A percentile compares a stretch with the other conserved stretches of the same genome.
Conservation (phyloP, 92 coral and sea anemone species). For the Porites lobata region DNA sequence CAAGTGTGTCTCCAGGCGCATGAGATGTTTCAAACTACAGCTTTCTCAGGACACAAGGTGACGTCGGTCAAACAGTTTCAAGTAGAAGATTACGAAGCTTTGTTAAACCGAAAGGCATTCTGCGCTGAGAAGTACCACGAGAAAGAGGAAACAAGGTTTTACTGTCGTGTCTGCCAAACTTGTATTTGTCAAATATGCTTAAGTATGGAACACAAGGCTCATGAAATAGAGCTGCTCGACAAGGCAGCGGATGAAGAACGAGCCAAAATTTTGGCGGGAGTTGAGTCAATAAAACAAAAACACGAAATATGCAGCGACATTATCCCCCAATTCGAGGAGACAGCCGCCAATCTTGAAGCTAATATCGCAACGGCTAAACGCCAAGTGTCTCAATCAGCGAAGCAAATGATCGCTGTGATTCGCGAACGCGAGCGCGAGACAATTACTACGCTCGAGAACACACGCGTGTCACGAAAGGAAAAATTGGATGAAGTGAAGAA, state of each 20-base stretch:
- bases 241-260: not conserved
- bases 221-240: not conserved
- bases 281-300: not conserved
- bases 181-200: slow-evolving; percentile 19
- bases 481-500: not conserved
- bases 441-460: not conserved
- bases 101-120: not conserved
- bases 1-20: slow-evolving; percentile 30
- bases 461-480: not conserved
- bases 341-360: not conserved
- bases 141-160: slow-evolving; percentile 16
- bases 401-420: not conserved
- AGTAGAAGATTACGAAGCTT: slow-evolving; percentile 21
- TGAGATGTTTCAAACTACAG: not conserved
- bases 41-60: slow-evolving; percentile 21
- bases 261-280: not conserved
- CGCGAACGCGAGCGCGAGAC: not conserved
- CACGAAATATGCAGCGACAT: too few species aligned
- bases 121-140: slow-evolving; percentile 27
- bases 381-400: not conserved
- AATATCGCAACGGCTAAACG: not conserved
- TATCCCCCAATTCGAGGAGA: not conserved
- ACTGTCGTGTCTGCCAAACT: slow-evolving; percentile 1
- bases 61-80: slow-evolving; percentile 13
- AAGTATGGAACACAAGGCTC: not conserved